Percentiles rank a stretch among this genome's conserved stretches.
Conservation (phyloP, 2,113 vertebrate species). For the Nesoenas mayeri region DNA sequence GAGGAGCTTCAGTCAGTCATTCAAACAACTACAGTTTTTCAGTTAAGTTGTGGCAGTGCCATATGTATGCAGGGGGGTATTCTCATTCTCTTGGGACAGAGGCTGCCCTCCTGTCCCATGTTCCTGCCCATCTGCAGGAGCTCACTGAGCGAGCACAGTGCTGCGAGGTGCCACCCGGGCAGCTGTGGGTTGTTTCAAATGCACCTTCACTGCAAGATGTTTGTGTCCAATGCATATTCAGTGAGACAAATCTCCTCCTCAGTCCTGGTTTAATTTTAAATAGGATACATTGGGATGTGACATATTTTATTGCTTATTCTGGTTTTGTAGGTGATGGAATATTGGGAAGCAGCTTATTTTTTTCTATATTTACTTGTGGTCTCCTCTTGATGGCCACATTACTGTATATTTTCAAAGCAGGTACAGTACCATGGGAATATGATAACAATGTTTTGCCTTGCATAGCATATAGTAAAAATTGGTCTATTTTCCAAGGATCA, state of each 20-base stretch:
- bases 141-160: fast-evolving
- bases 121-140: background rate
- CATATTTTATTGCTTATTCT: background rate
- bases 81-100: background rate
- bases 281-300: background rate
- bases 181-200: background rate
- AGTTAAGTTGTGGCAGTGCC: background rate
- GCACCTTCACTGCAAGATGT: background rate
- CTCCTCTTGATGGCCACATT: slow-evolving; percentile 57
- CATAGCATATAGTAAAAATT: slow-evolving; percentile 32
- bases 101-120: fast-evolving
- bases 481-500: slow-evolving; percentile 55
- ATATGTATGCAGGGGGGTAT: fast-evolving
- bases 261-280: slow-evolving; percentile 2
- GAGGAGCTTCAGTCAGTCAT: background rate
- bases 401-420: slow-evolving; percentile 3
- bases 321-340: background rate
- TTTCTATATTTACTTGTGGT: slow-evolving; percentile 40
- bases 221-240: background rate
- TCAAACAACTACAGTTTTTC: background rate
- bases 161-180: background rate
- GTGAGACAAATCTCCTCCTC: background rate
- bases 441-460: slow-evolving; percentile 51
- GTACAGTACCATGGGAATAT: background rate
- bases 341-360: background rate